phyloP scores from a whole-genome alignment of 2,888 invertebrate genomes.

The Pammene aurita region DNA sequence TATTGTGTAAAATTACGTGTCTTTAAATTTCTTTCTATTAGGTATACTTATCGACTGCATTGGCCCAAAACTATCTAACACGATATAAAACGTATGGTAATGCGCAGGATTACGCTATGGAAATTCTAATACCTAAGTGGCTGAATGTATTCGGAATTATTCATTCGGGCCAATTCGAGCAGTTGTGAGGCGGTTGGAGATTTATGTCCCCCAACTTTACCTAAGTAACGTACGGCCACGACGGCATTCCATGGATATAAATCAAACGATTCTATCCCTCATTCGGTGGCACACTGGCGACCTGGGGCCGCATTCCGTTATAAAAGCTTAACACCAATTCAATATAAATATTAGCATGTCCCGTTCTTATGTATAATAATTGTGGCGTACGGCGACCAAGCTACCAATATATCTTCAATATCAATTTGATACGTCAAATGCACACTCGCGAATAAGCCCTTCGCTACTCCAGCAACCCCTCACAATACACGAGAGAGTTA shows the following conservation, averaged over 20 bases:
- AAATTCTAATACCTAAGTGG: conserved; percentile 50
- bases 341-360: neutral
- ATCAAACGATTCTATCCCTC: conserved; percentile 54
- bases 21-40: neutral
- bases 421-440: neutral
- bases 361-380: neutral
- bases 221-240: conserved; percentile 65
- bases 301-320: neutral
- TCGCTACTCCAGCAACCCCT: conserved; percentile 5
- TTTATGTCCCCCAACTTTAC: conserved; percentile 71
- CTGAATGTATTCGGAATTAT: conserved; percentile 66
- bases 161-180: conserved; percentile 65
- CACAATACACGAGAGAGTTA: conserved; percentile 32
- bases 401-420: too few species aligned
- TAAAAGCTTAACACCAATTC: neutral
- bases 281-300: conserved; percentile 1
- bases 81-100: conserved; percentile 30
- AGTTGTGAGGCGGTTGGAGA: conserved; percentile 63
- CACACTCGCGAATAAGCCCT: neutral
- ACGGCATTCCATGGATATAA: conserved; percentile 59
- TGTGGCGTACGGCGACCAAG: neutral
- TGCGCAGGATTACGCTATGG: conserved; percentile 40
- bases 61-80: neutral
- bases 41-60: neutral
- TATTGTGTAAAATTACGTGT: too few species aligned